Base-by-base conservation (phyloP, 2,888 invertebrate species). In the Pemphredon lugubris region DNA sequence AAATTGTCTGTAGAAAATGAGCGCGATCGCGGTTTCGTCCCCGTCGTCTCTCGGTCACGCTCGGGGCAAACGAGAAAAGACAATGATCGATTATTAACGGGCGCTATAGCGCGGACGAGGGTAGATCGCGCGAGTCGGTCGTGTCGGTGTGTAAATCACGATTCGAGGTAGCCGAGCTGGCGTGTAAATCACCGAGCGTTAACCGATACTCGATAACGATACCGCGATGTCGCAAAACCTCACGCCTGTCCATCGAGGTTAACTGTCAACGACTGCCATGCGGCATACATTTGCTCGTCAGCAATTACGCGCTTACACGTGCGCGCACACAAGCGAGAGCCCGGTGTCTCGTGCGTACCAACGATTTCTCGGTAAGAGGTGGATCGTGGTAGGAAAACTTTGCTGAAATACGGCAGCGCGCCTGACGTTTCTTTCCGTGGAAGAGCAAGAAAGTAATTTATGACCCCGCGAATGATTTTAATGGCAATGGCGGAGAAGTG, bases 251-350 rank as follows among this genome's bases (percentile, higher is more conserved):
- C 70, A 30, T 32, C 53, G 60, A 67, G 60, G 70, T 60, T 54
- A 61, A 51, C 67, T 60, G 59, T 66, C 60, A 60, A 51, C 45
- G 44, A 53, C 58, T 58, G 42, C 21, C 26, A 39, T 37, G 47
- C 23, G 26, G 26, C 59, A 30, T 48, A 20, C 37, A 39, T 23
- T 23, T 16, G 48, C 18, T 32, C 4, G 18, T 14, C 26, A 18
- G 48, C 32, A 48, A 48, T 48, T 45, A 23, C 45, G 23, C 9
- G 23, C 45, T 21, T n/a, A 18, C 48, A 18, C 32, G 30, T 32
- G 4, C 18, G 32, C 32, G 13, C 32, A 51, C 39, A 16, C 32
- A 34, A 26, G 53, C n/a, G 21, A 39, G 20, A 7, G 44, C 30
- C n/a, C 11, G n/a, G 7, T 20, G 32, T 45, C 30, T 44, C 42